Percentiles rank a stretch among this genome's conserved stretches.
Evolutionary conservation across 2,113 vertebrate genomes (phyloP).

Genomic region (Percina caprodes): DNA sequence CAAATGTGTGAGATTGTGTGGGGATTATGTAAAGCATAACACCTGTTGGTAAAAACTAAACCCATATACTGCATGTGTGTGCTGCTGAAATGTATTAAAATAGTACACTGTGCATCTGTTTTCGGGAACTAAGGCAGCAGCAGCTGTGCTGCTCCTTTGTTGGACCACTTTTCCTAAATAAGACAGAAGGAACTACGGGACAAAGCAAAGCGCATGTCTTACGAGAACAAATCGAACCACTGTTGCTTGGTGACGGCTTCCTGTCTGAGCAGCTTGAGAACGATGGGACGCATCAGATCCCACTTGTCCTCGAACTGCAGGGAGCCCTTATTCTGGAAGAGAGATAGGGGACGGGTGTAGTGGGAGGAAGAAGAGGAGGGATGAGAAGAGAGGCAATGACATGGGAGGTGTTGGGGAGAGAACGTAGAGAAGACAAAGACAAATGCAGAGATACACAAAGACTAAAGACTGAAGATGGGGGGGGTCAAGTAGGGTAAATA

Average conservation of each 20-base stretch:
- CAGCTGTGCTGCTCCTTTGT: not conserved
- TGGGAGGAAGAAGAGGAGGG: not conserved
- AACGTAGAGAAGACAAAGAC: not conserved
- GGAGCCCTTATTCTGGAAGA: slow-evolving; percentile 93
- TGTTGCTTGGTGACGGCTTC: slow-evolving; percentile 98
- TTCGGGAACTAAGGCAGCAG: not conserved
- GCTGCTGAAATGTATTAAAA: slow-evolving; percentile 18
- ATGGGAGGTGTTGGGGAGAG: not conserved
- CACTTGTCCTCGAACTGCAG: slow-evolving; percentile 99
- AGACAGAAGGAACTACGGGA: not conserved
- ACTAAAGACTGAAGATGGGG: not conserved
- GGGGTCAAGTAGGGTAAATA: not conserved
- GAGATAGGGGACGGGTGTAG: not conserved
- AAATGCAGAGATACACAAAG: not conserved
- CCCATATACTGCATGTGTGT: not conserved
- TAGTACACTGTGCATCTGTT: slow-evolving; percentile 5
- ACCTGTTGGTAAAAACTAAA: slow-evolving; percentile 9
- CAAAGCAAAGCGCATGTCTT: slow-evolving; percentile 76
- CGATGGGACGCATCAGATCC: slow-evolving; percentile 98
- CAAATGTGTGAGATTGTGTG: not conserved
- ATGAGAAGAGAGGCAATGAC: not conserved
- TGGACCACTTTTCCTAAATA: not conserved
- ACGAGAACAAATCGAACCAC: slow-evolving; percentile 99
- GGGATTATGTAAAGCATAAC: slow-evolving; percentile 10
- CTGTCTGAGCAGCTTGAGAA: slow-evolving; percentile 97